Evolutionary conservation across 2,888 invertebrate genomes (phyloP), one percentile per base, ranked within the genome.

Genomic region (Altica lythri): DNA sequence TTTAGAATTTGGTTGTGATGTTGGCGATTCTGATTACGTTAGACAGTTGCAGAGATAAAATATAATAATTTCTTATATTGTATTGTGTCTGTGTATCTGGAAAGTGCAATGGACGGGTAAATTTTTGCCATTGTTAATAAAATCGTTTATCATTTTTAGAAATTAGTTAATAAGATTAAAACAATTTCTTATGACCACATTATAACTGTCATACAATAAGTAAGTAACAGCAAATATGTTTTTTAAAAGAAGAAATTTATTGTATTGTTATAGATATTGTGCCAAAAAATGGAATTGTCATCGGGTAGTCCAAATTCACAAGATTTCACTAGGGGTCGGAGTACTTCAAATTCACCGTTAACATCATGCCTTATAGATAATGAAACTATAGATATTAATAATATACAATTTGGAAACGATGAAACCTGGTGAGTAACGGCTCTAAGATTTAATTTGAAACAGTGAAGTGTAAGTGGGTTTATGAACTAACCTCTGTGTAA

Each of bases 351-450:
- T 35, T 22, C 55, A 27, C 25, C 32, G 5, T 18, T n/a, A 22
- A 40, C 42, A 14, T 40, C 25, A 32, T 16, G 10, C 29, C 35
- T 18, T 22, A 40, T 18, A 43, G 56, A 59, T 22, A 18, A 19
- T 37, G 61, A 60, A 71, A 76, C 82, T 66, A 81, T 84, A 68
- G 80, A 83, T 77, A 77, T 83, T 72, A 78, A 79, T 71, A 75
- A 79, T 65, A 74, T 83, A 65, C 78, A 80, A 75, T 80, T 79
- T 73, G 76, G 77, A 58, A 79, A 82, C 74, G 78, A 81, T 71
- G 82, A 83, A 76, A 81, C 80, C 63, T 84, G 84, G 84, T 84
- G 70, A 77, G 80, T 66, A 50, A n/a, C n/a, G n/a, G n/a, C n/a
- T n/a, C n/a, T n/a, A n/a, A n/a, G n/a, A n/a, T n/a, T n/a, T n/a